A percentile compares a stretch with the other conserved stretches of the same genome.
These are phyloP conservation scores for Cirrhinus mrigala DNA, from an alignment of 2,797 vertebrate species.

Conservation along the genomic window DNA sequence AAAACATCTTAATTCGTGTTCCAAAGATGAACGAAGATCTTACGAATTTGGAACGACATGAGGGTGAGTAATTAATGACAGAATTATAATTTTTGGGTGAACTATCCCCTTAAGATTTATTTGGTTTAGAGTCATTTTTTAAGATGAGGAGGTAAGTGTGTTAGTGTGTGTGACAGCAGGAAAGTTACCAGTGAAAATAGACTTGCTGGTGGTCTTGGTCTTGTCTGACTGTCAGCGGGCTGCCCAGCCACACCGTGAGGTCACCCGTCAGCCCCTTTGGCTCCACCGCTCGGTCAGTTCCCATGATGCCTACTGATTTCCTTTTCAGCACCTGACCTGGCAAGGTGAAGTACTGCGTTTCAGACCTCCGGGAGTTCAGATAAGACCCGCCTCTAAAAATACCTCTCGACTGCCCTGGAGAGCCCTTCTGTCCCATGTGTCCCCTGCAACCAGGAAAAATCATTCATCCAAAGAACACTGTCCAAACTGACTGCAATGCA, in stretches of 20 bases:
- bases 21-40: no score
- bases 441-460: conserved; percentile 36
- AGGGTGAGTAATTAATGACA: no score
- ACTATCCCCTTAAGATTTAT: background rate
- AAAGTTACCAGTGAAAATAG: conserved; percentile 32
- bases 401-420: conserved; percentile 59
- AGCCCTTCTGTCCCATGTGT: conserved; percentile 40
- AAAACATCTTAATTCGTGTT: no score
- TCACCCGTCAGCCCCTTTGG: conserved; percentile 53
- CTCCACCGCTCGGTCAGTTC: conserved; percentile 45
- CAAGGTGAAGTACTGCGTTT: conserved; percentile 68
- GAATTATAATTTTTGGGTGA: no score
- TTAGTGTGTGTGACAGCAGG: conserved; percentile 41
- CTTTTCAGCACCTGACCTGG: conserved; percentile 73
- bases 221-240: conserved; percentile 54
- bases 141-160: background rate
- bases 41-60: no score
- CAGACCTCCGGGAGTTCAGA: conserved; percentile 64
- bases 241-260: conserved; percentile 26
- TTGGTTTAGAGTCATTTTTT: background rate
- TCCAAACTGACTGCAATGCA: conserved; percentile 10
- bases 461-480: conserved; percentile 33
- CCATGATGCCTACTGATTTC: conserved; percentile 58
- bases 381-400: conserved; percentile 81
- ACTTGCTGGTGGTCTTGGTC: conserved; percentile 58